Conservation (phyloP, 1,140 invertebrate genomes). For the Frieseomelitta varia region DNA sequence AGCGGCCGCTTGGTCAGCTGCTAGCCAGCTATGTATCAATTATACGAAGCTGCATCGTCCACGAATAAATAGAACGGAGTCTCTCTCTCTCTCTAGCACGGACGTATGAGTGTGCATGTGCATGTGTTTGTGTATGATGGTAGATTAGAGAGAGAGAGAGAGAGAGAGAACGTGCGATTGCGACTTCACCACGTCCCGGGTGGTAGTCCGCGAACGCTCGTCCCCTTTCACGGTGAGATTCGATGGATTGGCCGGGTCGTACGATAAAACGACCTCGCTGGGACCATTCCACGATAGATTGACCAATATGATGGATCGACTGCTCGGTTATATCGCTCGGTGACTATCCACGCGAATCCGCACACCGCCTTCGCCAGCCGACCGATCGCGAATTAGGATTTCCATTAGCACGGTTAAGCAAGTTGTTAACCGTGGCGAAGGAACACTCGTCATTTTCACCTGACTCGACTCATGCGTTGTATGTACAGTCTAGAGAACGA, state of each 20-base stretch:
- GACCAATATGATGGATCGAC: constrained; percentile 56
- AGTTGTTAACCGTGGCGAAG: too few species aligned
- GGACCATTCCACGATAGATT: constrained; percentile 58
- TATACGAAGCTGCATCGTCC: constrained; percentile 41
- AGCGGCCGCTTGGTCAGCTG: constrained; percentile 53
- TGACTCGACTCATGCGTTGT: too few species aligned
- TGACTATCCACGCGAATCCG: background rate
- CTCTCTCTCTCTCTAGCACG: too few species aligned
- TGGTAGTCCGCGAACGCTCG: constrained; percentile 25
- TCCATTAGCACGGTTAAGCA: background rate
- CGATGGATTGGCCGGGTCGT: constrained; percentile 46
- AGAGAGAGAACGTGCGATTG: constrained; percentile 27
- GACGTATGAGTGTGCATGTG: too few species aligned
- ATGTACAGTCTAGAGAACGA: too few species aligned
- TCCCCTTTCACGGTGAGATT: constrained; percentile 54
- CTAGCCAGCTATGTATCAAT: constrained; percentile 54
- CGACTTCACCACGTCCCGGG: constrained; percentile 41
- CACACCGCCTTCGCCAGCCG: too few species aligned
- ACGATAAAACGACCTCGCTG: constrained; percentile 44
- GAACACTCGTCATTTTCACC: too few species aligned
- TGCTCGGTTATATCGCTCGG: constrained; percentile 3
- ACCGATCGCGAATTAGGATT: background rate
- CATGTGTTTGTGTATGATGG: background rate
- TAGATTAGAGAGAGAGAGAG: background rate
- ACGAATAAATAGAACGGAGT: constrained; percentile 49